Evolutionary conservation across 2,797 vertebrate species (phyloP).

Genomic region (Thamnophis elegans): DNA sequence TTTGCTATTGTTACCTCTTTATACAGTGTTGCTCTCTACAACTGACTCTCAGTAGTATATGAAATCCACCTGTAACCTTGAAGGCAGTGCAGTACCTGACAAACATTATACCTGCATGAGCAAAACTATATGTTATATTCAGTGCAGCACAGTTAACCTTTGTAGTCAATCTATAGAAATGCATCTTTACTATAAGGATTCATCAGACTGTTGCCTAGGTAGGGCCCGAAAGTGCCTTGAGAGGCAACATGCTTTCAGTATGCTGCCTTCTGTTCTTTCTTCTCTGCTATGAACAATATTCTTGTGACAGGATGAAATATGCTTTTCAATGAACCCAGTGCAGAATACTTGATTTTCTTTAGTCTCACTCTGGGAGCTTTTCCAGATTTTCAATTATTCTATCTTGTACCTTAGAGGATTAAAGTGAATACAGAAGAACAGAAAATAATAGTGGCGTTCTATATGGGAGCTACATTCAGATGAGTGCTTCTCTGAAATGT

Average conservation of each 20-base stretch:
- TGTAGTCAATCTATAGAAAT: too few relatives aligned
- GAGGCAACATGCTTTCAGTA: constrained; percentile 22
- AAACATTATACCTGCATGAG: background rate
- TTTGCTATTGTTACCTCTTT: background rate
- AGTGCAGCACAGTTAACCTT: too few relatives aligned
- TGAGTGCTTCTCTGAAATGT: background rate
- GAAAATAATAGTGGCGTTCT: background rate
- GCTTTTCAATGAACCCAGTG: constrained; percentile 4
- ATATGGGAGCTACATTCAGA: background rate
- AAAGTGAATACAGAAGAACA: background rate
- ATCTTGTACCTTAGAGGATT: background rate
- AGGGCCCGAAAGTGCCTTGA: constrained; percentile 12
- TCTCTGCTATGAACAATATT: background rate
- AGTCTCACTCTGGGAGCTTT: constrained; percentile 14
- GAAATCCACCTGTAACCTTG: background rate
- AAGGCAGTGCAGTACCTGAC: background rate
- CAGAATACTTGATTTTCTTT: constrained; percentile 8
- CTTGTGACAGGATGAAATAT: background rate
- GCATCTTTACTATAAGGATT: background rate
- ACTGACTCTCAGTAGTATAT: background rate
- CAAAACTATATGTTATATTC: background rate
- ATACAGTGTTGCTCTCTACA: background rate
- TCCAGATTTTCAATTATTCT: constrained; percentile 24
- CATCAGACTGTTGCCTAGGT: background rate
- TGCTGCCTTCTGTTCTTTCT: background rate